phyloP scores from a whole-genome alignment of 2,888 invertebrate species.

The Hirtodrosophila cameraria region DNA sequence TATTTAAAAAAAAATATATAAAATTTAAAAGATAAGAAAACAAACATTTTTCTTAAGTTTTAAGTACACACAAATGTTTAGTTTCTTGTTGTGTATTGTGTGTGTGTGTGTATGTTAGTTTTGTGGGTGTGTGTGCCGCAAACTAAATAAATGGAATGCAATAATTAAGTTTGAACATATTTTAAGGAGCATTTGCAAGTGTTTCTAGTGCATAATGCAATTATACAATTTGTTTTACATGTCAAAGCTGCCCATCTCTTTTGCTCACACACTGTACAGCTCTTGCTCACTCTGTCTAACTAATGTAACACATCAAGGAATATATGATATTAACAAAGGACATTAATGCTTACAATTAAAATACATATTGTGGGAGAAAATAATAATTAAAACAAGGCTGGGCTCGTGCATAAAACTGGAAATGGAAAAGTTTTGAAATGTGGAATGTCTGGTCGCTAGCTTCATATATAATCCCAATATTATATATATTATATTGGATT shows the following conservation, averaged over 20 bases:
- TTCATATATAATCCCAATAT: slow-evolving; percentile 19
- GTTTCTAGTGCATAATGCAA: slow-evolving; percentile 15
- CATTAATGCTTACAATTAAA: slow-evolving; percentile 49
- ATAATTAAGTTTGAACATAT: slow-evolving; percentile 28
- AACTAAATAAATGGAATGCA: slow-evolving; percentile 51
- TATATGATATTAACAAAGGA: slow-evolving; percentile 46
- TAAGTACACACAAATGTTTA: slow-evolving; percentile 47
- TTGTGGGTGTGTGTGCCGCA: slow-evolving; percentile 37
- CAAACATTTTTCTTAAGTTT: slow-evolving; percentile 47
- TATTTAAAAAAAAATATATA: slow-evolving; percentile 20
- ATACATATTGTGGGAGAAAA: slow-evolving; percentile 22
- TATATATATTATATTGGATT: slow-evolving; percentile 11
- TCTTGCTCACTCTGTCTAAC: slow-evolving; percentile 29
- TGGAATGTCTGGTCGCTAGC: slow-evolving; percentile 27
- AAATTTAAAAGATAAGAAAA: slow-evolving; percentile 18
- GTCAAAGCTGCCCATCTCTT: slow-evolving; percentile 5
- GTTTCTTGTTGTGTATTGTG: background rate
- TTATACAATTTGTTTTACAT: slow-evolving; percentile 16
- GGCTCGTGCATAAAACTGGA: slow-evolving; percentile 42
- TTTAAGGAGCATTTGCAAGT: slow-evolving; percentile 8
- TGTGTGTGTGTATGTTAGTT: slow-evolving; percentile 9
- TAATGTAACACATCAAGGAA: slow-evolving; percentile 53
- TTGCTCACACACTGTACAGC: slow-evolving; percentile 5
- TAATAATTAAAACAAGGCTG: slow-evolving; percentile 29
- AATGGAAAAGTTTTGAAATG: slow-evolving; percentile 32